Evolutionary conservation across 2,113 vertebrate genomes (phyloP), one percentile per base, ranked within the genome.

Genomic region (Upupa epops): DNA sequence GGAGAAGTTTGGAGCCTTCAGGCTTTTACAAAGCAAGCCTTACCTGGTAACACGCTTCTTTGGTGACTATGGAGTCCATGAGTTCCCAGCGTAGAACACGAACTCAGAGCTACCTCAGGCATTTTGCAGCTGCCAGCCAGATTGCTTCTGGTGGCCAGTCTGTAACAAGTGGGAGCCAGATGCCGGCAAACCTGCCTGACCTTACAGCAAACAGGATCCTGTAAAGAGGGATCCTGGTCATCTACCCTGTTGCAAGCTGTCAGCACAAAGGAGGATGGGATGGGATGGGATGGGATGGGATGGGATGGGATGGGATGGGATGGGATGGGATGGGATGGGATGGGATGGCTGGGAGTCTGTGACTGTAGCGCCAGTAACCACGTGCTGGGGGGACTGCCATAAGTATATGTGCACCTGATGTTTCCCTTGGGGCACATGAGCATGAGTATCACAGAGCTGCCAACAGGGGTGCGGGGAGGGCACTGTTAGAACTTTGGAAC

Each of bases 81-180:
- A 31, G 31, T 36, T 78, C 86, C 31, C 29, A 84, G 58, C 63
- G n/a, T 6, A 89, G 46, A 29, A 89, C 46, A 59, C 32, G 34
- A 58, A 92, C 75, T 82, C 66, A 75, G 84, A 93, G 77, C 31
- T 37, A 74, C 81, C 61, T 75, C 13, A 1, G 26, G 32, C 88
- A 81, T 84, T 95, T 90, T 6, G 42, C 87, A 94, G 78, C 89
- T 92, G 91, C 84, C 78, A 92, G 76, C 89, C 89, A 94, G 91
- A 88, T 89, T 88, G 73, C 73, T 28, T 66, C 61, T 72, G 54
- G 34, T 29, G 51, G 61, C 46, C 3, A 1, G 25, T 81, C 60
- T 80, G 65, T 9, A 88, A 49, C 52, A 51, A 80, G 45, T 84
- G 84, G 77, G 63, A 91, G 29, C 70, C 84, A 93, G 87, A 90